Conservation (phyloP, 2,113 vertebrate species). For the Psephotus haematonotus region DNA sequence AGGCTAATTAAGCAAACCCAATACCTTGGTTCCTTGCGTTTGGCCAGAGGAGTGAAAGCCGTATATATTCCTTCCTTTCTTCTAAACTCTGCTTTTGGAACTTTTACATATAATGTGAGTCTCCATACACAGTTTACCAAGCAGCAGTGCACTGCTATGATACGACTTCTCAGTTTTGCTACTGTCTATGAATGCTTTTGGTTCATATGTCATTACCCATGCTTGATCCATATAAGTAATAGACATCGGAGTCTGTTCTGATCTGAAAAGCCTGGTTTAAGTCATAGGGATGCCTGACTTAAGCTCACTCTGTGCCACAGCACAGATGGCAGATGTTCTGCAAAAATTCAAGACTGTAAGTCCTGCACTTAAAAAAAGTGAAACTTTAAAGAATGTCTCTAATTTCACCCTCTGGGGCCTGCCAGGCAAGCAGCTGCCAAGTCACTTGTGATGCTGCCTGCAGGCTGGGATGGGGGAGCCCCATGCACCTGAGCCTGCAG, state of each 20-base stretch:
- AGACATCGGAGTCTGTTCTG: background rate
- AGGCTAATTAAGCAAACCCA: background rate
- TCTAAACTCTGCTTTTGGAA: background rate
- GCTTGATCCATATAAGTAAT: background rate
- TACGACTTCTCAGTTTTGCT: background rate
- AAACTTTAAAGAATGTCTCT: background rate
- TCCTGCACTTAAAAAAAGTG: background rate
- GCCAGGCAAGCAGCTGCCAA: background rate
- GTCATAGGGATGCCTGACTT: background rate
- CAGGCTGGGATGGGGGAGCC: background rate
- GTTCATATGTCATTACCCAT: background rate
- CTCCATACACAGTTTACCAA: background rate
- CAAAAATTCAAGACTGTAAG: background rate
- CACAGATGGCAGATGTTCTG: background rate
- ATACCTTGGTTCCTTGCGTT: background rate
- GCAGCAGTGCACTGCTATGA: background rate
- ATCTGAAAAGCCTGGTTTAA: background rate
- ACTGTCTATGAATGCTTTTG: background rate
- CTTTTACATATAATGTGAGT: background rate
- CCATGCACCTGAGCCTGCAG: rapidly evolving
- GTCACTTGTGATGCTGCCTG: background rate
- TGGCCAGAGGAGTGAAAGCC: background rate
- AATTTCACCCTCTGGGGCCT: constrained; percentile 25
- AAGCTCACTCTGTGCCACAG: background rate
- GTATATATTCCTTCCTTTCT: background rate